phyloP scores from a whole-genome alignment of 2,113 vertebrate genomes.

The Athene cunicularia region DNA sequence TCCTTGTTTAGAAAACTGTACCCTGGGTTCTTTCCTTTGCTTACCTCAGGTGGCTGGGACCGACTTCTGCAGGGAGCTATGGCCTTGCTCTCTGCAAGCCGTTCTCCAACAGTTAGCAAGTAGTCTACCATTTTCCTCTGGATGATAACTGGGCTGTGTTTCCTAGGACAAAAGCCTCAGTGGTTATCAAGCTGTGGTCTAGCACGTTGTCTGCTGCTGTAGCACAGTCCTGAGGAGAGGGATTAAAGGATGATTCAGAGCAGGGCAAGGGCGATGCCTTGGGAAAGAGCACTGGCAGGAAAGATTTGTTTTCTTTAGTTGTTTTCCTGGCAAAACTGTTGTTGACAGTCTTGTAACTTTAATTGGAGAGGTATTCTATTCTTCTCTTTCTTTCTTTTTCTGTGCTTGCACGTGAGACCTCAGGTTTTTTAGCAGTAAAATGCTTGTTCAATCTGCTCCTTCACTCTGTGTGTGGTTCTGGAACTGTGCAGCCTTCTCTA shows the following conservation, averaged over 20 bases:
- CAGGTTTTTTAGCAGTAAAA: background rate
- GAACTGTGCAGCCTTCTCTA: background rate
- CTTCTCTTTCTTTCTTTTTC: background rate
- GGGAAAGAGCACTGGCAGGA: background rate
- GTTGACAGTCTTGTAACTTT: background rate
- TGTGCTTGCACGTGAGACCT: background rate
- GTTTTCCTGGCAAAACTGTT: background rate
- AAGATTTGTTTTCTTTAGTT: background rate
- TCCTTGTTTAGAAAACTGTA: too few species aligned
- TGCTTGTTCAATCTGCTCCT: background rate
- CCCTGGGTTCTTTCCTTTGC: too few species aligned
- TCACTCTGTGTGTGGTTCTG: background rate
- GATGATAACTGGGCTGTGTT: background rate
- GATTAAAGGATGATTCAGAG: background rate
- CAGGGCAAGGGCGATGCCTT: background rate
- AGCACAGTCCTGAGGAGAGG: background rate
- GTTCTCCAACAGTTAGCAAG: background rate
- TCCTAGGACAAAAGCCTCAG: background rate
- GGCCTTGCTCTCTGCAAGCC: too few species aligned
- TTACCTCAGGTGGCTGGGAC: too few species aligned
- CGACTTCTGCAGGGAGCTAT: too few species aligned
- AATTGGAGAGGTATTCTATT: background rate
- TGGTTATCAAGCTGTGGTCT: background rate
- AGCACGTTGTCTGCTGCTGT: background rate
- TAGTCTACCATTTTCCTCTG: background rate